Evolutionary conservation across 2,888 invertebrate genomes (phyloP), one percentile per base, ranked within the genome.

Genomic region (Rhamnusium bicolor): DNA sequence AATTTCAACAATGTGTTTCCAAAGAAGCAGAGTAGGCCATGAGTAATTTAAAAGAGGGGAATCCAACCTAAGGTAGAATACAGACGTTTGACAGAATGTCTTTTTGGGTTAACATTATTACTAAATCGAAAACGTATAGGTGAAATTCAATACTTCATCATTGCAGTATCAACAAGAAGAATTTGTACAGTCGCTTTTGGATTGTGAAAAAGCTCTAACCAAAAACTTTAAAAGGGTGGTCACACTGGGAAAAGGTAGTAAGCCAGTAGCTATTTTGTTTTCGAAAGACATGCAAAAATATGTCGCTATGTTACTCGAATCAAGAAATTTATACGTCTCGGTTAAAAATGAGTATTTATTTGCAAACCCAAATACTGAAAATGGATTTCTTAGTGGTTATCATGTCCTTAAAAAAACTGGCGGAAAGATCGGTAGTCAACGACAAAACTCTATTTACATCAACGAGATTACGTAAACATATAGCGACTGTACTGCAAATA

Each of bases 1-100:
- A 67, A 56, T 67, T 67, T 47, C 47, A 67, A 67, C 14, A 14
- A 14, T 67, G 18, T 67, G 56, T 56, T 18, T 47, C 40, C 40
- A 56, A 32, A 56, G 19, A 67, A 19, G 67, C 67, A 16, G 56
- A 56, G 8, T 16, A 67, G 16, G 67, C 54, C 6, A 49, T 54
- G 18, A 67, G 29, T 67, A 32, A 12, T 12, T 54, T 67, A 56
- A n/a, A 67, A 56, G 47, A 32, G 29, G 16, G 8, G 29, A 7
- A 32, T 32, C 29, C 29, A 32, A 32, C 8, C 29, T 32, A 32
- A 32, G 29, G 8, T 8, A 32, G 29, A 32, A 32, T 32, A 32
- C 8, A 32, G 8, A 32, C 29, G 29, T 32, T 32, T 32, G 29
- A 8, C 29, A 32, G 29, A 32, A 8, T 32, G 29, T 32, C 6